These are phyloP conservation scores for Scrobipalpa costella DNA, from an alignment of 2,888 invertebrate species.

Conservation along the genomic window DNA sequence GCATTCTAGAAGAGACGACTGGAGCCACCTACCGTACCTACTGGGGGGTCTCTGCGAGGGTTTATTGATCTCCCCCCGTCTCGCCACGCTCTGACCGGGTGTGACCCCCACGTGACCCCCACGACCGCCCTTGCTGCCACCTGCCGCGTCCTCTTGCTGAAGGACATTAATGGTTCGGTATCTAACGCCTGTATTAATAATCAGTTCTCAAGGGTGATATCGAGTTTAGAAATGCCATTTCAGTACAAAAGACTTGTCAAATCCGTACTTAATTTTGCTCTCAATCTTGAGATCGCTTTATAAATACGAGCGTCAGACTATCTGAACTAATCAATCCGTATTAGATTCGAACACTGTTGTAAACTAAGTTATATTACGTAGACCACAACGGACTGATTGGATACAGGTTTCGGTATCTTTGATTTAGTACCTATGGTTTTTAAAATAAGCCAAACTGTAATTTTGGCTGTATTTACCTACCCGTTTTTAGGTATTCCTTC, in stretches of 20 bases:
- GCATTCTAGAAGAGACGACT: constrained; percentile 47
- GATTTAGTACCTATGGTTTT: too few relatives aligned
- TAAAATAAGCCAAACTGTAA: too few relatives aligned
- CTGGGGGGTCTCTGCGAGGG: constrained; percentile 49
- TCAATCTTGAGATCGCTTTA: too few relatives aligned
- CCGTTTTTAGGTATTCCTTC: too few relatives aligned
- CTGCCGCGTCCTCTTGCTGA: constrained; percentile 36
- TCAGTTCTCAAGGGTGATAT: too few relatives aligned
- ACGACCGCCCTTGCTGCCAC: constrained; percentile 52
- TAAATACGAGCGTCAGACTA: too few relatives aligned
- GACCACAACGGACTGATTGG: neutral
- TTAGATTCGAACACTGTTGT: neutral
- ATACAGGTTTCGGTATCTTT: neutral
- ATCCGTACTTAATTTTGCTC: too few relatives aligned
- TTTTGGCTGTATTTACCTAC: too few relatives aligned
- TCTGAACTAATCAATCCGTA: neutral
- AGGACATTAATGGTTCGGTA: neutral
- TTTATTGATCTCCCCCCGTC: constrained; percentile 71
- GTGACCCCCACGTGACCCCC: constrained; percentile 57
- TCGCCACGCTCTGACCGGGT: constrained; percentile 74
- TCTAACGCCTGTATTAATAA: too few relatives aligned
- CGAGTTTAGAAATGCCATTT: too few relatives aligned
- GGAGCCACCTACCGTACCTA: constrained; percentile 19
- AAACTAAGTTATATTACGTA: neutral
- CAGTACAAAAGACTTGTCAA: too few relatives aligned